Evolutionary conservation across 2,888 invertebrate genomes (phyloP).

Genomic region (Drosophila stalkeri): DNA sequence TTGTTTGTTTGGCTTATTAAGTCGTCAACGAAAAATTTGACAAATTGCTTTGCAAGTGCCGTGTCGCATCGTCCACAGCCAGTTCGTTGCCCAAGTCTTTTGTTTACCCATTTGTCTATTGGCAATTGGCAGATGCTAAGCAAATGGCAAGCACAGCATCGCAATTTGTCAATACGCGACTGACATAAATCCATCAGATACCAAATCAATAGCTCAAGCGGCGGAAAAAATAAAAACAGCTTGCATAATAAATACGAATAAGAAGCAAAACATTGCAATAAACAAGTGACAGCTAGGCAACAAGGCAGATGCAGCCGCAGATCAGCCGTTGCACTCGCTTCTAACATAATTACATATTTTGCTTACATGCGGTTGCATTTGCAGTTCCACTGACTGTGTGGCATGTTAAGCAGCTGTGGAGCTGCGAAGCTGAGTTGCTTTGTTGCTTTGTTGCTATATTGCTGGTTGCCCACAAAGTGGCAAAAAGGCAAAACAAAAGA

Average conservation of each 20-base stretch:
- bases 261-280: slow-evolving; percentile 57
- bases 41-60: slow-evolving; percentile 57
- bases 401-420: slow-evolving; percentile 72
- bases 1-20: slow-evolving; percentile 44
- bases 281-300: slow-evolving; percentile 35
- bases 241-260: slow-evolving; percentile 72
- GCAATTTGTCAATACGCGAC: slow-evolving; percentile 70
- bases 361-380: slow-evolving; percentile 50
- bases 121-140: slow-evolving; percentile 45
- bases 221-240: slow-evolving; percentile 27
- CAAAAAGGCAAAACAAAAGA: slow-evolving; percentile 73
- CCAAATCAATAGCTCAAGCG: slow-evolving; percentile 56
- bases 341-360: slow-evolving; percentile 77
- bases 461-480: slow-evolving; percentile 61
- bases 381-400: slow-evolving; percentile 51
- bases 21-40: slow-evolving; percentile 50
- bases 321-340: slow-evolving; percentile 53
- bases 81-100: slow-evolving; percentile 60
- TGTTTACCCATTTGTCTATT: slow-evolving; percentile 48
- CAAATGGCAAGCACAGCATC: slow-evolving; percentile 36
- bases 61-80: slow-evolving; percentile 14
- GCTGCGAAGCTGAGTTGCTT: slow-evolving; percentile 6
- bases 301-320: slow-evolving; percentile 17
- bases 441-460: slow-evolving; percentile 18
- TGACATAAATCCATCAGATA: slow-evolving; percentile 74